Evolutionary conservation across 2,888 invertebrate species (phyloP), one percentile per base, ranked within the genome.

Genomic region (Lymantria dispar): DNA sequence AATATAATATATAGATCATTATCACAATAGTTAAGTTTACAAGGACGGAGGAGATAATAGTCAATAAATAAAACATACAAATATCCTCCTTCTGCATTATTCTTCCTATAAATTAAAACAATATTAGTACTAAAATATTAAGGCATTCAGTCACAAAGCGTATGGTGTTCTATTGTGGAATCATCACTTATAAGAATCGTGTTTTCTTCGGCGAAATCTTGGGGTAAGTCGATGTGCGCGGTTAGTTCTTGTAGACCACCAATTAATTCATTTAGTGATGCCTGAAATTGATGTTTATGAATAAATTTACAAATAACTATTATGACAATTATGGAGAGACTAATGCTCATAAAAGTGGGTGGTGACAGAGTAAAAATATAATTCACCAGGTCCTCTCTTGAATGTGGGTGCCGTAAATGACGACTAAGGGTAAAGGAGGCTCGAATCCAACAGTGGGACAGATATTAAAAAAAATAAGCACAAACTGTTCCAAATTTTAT

Each of bases 181-280:
- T 91, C 90, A 42, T 90, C 89, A 2, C 71, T 78, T 42, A 91
- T 82, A 3, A 89, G 63, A 14, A 87, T 87, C 10, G 87, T 88
- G 54, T 79, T 78, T 36, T 89, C 89, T 13, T 87, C 88, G 0
- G 78, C 64, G 13, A 84, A 80, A 54, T 89, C 89, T 52, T 83
- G 84, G 0, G 87, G 85, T 43, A 88, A 58, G 48, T 87, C 87
- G 11, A 91, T 83, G 49, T 89, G 88, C 0, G 89, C 90, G 0
- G 83, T 86, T 51, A 90, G 59, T 62, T 90, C 89, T 48, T 87
- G 86, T 1, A 91, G 64, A 7, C 89, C 84, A 45, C 83, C 73
- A 3, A 89, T 78, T 1, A 91, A 74, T 59, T 89, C 88, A 36
- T 76, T 78, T 43, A 91, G 64, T 0, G 85, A 82, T 0, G 70